Base-by-base conservation (phyloP, 2,888 invertebrate genomes). In the Baronia brevicornis region DNA sequence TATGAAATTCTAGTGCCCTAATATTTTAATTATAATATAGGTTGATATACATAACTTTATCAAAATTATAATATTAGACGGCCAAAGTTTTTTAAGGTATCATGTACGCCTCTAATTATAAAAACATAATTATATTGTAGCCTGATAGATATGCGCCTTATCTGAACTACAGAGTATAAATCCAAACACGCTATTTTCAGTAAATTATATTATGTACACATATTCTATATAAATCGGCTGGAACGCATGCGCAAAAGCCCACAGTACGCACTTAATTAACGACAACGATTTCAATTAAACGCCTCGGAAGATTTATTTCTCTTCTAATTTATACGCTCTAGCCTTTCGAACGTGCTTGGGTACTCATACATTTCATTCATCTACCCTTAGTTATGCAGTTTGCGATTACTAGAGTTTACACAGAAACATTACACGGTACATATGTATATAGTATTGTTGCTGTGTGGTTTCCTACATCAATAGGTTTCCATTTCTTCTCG, bases 281-380 rank as follows among this genome's bases (percentile, higher is more conserved):
- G 62, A 63, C 59, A 61, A 60, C 66, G 68, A 73, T 78, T 80
- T 80, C 79, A 82, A 82, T 82, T 80, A 80, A 80, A 71, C 75
- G 71, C 71, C 78, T 70, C 59, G 51, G 33, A 50, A 50, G 59
- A 77, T 79, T 78, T 77, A 80, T 60, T 54, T 54, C 51, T 56
- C 62, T 67, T 70, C 74, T 74, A 74, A 77, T 77, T 73, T 77
- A 71, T 63, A 60, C 60, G 60, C 61, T 65, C 68, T 67, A 64
- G 54, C 54, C 49, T 42, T 50, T 47, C 48, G 48, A 48, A 49
- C 55, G 54, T 51, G 48, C 44, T 40, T 38, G 36, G 43, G 35
- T 44, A 47, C 48, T 52, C 50, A 43, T 50, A 42, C 45, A 46
- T 48, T 49, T 52, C 50, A 43, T 50, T 43, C 45, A 46, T 38